Base-by-base conservation (phyloP, 1,140 invertebrate species). In the Aphelinus atriplicis region DNA sequence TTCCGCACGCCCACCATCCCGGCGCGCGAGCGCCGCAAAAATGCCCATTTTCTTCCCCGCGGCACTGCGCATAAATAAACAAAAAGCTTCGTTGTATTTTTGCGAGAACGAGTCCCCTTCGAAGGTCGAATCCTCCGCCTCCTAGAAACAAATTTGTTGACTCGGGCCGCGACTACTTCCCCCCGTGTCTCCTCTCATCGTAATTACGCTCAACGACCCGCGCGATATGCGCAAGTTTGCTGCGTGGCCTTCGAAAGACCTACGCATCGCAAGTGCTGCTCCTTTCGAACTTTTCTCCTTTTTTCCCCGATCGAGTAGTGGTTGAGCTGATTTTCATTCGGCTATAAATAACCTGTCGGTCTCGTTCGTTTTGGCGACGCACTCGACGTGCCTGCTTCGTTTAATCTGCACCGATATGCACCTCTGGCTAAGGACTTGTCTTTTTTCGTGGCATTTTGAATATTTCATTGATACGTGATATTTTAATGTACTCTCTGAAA, bases 171-270 rank as follows among this genome's bases (percentile, higher is more conserved):
- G 26, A 26, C 26, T 26, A 26, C 26, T 26, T 26, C 26, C 26
- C 26, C 26, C 26, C 26, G 26, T 26, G 26, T 26, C 26, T 26
- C 26, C 26, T 26, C 48, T 46, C 71, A 3, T 26, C 3, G 71
- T 53, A 73, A 66, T 73, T 66, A 51, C 63, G 2, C 1, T 26
- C 10, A 56, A 46, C 26, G 47, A 3, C 42, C 46, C 7, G n/a
- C 7, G 26, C 26, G 26, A 26, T 26, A 26, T 26, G 26, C 26
- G 26, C 26, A 26, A 26, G 26, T 26, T 26, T 26, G 26, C 26
- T 26, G 53, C 45, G 9, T 53, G 71, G 64, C 71, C 62, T 72
- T 72, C 71, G 55, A 65, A 50, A 72, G 65, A 58, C 62, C 71
- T 64, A 65, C 62, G 71, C 71, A 26, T 65, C 47, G 55, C 26